Conservation (phyloP, 2,797 vertebrate species). For the Enteromius trimaculatus region DNA sequence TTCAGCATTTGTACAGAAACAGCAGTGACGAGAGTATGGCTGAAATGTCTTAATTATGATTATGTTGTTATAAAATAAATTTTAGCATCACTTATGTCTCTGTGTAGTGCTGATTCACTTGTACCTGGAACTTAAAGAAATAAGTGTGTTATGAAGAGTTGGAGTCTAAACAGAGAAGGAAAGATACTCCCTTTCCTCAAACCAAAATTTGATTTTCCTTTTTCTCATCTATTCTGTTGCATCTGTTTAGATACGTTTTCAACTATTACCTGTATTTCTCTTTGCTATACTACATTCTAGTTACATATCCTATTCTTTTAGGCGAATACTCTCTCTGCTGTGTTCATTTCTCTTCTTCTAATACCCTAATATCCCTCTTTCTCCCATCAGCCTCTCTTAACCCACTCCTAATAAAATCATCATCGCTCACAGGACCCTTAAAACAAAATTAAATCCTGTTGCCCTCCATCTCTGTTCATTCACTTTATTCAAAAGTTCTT, state of each 20-base stretch:
- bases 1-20: not conserved
- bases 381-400: not conserved
- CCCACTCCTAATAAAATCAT: not conserved
- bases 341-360: not conserved
- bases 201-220: not conserved
- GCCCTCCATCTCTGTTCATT: not conserved
- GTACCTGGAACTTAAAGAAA: not conserved
- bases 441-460: not conserved
- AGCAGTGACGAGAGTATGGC: not conserved
- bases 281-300: not conserved
- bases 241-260: not conserved
- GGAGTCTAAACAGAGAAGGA: not conserved
- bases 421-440: not conserved
- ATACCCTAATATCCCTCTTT: not conserved
- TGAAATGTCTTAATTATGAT: not conserved
- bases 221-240: not conserved
- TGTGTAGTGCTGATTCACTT: not conserved
- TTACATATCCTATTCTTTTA: not conserved
- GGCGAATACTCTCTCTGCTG: too few relatives aligned
- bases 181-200: not conserved
- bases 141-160: not conserved
- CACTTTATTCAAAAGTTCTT: constrained; percentile 6
- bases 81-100: not conserved
- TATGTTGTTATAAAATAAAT: not conserved
- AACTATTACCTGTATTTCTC: not conserved